Evolutionary conservation across 2,113 vertebrate genomes (phyloP).

Genomic region (Etheostoma cragini): DNA sequence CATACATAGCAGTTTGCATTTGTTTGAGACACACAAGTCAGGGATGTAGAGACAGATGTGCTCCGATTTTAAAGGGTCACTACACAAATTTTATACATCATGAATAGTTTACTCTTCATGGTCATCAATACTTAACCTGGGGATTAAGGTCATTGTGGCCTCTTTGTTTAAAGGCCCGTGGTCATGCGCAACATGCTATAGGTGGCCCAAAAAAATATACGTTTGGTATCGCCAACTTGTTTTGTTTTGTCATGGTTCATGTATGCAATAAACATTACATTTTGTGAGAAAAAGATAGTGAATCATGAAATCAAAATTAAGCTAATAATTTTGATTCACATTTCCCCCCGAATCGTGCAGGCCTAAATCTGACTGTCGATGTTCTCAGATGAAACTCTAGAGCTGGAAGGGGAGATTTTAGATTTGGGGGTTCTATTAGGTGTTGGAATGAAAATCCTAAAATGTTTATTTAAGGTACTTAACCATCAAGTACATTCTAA

Average conservation of each 20-base stretch:
- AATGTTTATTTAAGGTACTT: neutral
- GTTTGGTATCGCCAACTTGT: no score
- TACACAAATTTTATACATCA: neutral
- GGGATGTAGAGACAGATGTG: constrained; percentile 13
- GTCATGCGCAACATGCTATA: no score
- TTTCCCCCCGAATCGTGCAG: no score
- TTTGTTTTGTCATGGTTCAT: no score
- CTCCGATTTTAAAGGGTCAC: constrained; percentile 5
- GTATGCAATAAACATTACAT: no score
- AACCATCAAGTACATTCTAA: neutral
- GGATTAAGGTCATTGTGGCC: no score
- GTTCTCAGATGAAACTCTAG: neutral
- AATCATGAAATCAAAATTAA: no score
- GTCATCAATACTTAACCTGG: neutral
- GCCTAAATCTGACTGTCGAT: neutral
- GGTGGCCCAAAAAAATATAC: no score
- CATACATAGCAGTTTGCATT: constrained; percentile 37
- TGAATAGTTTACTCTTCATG: no score
- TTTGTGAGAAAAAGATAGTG: no score
- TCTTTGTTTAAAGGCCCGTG: no score
- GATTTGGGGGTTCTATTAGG: neutral
- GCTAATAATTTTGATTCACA: no score
- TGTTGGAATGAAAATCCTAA: neutral
- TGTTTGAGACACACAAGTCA: constrained; percentile 3
- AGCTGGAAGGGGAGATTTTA: neutral